Conservation (phyloP, 2,113 vertebrate genomes). For the Grammomys dolichurus region DNA sequence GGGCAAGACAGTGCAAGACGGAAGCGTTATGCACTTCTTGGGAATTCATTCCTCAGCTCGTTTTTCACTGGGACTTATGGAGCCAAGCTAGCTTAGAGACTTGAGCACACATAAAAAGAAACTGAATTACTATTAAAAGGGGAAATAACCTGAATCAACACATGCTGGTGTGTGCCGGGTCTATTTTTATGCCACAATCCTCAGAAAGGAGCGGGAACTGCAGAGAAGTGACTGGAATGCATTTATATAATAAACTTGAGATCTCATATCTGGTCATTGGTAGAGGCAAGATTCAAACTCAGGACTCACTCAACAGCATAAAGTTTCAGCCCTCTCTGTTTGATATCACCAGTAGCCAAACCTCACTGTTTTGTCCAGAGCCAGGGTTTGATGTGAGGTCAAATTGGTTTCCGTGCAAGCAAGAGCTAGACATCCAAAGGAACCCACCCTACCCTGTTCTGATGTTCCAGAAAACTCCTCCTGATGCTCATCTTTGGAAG, state of each 20-base stretch:
- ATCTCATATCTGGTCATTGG: not conserved
- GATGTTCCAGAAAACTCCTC: not conserved
- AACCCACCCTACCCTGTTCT: not conserved
- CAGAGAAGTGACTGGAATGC: not conserved
- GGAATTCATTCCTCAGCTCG: slow-evolving; percentile 43
- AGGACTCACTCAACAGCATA: not conserved
- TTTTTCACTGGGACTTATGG: not conserved
- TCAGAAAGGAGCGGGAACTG: not conserved
- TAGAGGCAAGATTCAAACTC: slow-evolving; percentile 47
- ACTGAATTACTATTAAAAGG: slow-evolving; percentile 35
- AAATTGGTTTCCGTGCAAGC: not conserved
- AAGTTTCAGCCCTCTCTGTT: not conserved
- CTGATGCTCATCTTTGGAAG: not conserved
- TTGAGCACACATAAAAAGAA: not conserved
- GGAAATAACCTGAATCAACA: slow-evolving; percentile 36
- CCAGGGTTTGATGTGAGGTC: not conserved
- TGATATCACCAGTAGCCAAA: not conserved
- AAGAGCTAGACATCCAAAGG: not conserved
- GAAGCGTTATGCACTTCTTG: not conserved
- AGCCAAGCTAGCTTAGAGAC: not conserved
- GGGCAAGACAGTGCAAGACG: not conserved
- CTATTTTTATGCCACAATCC: not conserved
- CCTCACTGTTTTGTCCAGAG: not conserved
- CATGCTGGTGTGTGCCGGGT: not conserved
- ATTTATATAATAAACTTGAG: not conserved